A percentile compares a stretch with the other conserved stretches of the same genome.
These are phyloP conservation scores for Limnephilus lunatus DNA, from an alignment of 2,888 invertebrate genomes.

Conservation along the genomic window DNA sequence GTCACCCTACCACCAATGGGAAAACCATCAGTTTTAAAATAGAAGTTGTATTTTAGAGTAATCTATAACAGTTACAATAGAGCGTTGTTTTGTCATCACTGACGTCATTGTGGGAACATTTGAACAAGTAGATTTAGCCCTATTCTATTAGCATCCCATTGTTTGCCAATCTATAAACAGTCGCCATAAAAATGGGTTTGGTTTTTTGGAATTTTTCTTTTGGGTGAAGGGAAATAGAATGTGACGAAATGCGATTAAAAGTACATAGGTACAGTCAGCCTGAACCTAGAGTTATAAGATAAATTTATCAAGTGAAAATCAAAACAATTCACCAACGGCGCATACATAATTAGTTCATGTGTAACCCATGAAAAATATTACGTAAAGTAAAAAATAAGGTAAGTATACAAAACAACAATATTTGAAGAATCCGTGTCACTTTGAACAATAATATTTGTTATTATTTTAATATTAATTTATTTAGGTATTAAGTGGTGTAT, in stretches of 20 bases:
- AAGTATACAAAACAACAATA: no score
- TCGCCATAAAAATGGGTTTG: background rate
- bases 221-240: background rate
- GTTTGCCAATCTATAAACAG: background rate
- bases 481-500: no score
- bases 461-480: no score
- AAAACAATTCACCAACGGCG: background rate
- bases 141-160: background rate
- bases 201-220: background rate
- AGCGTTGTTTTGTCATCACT: background rate
- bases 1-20: no score
- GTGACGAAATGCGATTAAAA: background rate
- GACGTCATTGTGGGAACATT: background rate
- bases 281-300: no score
- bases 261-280: no score
- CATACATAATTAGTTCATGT: no score
- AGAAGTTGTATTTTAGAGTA: background rate
- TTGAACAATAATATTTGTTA: no score
- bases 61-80: background rate
- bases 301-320: background rate
- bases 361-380: no score
- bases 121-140: background rate
- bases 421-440: no score
- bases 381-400: no score
- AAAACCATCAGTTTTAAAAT: no score